Percentiles rank a stretch among this genome's conserved stretches.
phyloP scores from a whole-genome alignment of 1,140 invertebrate species.

The Planococcus citri region DNA sequence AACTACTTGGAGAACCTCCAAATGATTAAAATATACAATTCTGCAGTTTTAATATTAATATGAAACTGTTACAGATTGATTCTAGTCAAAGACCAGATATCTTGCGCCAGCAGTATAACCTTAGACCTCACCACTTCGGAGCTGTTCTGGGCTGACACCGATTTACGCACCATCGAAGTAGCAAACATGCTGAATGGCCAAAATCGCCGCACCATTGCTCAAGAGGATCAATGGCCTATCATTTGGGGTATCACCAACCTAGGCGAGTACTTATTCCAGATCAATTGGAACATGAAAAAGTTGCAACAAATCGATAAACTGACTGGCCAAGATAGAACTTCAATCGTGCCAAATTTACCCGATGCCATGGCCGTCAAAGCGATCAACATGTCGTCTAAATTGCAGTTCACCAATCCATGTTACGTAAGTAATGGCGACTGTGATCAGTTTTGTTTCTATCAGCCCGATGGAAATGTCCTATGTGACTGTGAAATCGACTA shows the following conservation, averaged over 20 bases:
- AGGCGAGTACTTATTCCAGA: slow-evolving; percentile 89
- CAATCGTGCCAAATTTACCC: slow-evolving; percentile 73
- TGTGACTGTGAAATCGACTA: slow-evolving; percentile 68
- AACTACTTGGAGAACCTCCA: too few relatives aligned
- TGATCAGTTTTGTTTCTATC: slow-evolving; percentile 71
- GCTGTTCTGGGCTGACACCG: slow-evolving; percentile 92
- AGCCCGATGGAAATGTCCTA: slow-evolving; percentile 50
- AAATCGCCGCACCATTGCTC: slow-evolving; percentile 61
- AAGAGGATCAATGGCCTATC: slow-evolving; percentile 71
- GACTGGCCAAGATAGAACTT: slow-evolving; percentile 49
- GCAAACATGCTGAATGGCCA: slow-evolving; percentile 60
- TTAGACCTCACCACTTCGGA: slow-evolving; percentile 68
- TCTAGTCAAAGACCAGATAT: slow-evolving; percentile 66
- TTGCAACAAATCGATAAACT: slow-evolving; percentile 80
- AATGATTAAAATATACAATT: too few relatives aligned
- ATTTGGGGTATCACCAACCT: slow-evolving; percentile 72
- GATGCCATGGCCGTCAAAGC: slow-evolving; percentile 54
- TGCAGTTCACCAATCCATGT: slow-evolving; percentile 51
- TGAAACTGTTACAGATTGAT: slow-evolving; percentile 12
- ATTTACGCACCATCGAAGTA: slow-evolving; percentile 85
- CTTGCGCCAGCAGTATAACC: slow-evolving; percentile 91
- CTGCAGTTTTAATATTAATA: too few relatives aligned
- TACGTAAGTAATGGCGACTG: slow-evolving; percentile 63
- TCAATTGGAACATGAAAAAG: slow-evolving; percentile 81
- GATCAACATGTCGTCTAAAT: slow-evolving; percentile 42